A percentile compares a stretch with the other conserved stretches of the same genome.
Conservation (phyloP, 2,113 vertebrate species). For the Redunca redunca region DNA sequence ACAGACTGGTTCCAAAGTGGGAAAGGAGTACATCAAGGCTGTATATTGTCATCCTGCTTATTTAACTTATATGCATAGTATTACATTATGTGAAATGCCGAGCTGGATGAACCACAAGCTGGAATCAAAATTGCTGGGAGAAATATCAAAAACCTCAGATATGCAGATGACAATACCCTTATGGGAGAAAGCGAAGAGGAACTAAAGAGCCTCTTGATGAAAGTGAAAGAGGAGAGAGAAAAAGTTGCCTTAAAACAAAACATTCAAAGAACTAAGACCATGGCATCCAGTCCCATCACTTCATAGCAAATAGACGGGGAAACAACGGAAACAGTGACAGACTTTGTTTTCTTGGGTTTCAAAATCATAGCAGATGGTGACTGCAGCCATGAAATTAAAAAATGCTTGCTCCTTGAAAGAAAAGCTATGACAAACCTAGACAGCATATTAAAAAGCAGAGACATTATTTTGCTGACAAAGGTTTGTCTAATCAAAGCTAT, state of each 20-base stretch:
- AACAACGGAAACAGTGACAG: neutral
- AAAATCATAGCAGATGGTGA: neutral
- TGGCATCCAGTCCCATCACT: neutral
- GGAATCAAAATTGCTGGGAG: neutral
- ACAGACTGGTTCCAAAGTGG: neutral
- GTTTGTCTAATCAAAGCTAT: neutral
- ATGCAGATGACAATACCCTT: neutral
- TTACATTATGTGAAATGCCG: neutral
- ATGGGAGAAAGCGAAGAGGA: neutral
- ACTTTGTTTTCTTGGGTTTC: neutral
- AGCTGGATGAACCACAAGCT: neutral
- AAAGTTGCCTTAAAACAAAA: neutral
- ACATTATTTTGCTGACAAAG: neutral
- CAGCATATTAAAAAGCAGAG: neutral
- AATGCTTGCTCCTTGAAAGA: neutral
- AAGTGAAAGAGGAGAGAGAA: neutral
- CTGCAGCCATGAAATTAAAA: neutral
- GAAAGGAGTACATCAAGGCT: neutral
- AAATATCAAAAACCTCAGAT: neutral
- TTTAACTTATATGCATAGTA: neutral
- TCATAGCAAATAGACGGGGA: neutral
- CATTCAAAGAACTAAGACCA: neutral
- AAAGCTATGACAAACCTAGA: neutral
- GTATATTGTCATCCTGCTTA: neutral
- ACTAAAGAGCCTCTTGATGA: neutral